Conservation (phyloP, 2,888 invertebrate genomes). For the Mythimna loreyi region DNA sequence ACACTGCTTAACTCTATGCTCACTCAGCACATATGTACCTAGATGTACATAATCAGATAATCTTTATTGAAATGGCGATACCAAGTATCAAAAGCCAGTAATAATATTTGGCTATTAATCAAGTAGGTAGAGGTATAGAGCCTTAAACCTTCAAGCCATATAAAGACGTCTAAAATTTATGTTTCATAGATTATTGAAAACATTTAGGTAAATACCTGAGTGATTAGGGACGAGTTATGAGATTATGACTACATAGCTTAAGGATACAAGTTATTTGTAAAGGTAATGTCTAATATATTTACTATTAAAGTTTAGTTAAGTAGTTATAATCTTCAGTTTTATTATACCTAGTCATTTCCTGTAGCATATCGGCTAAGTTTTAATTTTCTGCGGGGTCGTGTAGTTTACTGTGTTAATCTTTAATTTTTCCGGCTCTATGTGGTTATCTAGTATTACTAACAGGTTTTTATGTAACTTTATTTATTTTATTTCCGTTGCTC, state of each 20-base stretch:
- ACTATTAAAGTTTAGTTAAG: conserved; percentile 32
- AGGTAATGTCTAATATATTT: conserved; percentile 48
- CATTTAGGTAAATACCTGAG: conserved; percentile 60
- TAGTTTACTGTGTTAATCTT: background rate
- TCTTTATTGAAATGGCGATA: conserved; percentile 27
- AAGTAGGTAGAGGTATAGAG: background rate
- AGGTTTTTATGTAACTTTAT: background rate
- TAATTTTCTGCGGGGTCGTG: conserved; percentile 18
- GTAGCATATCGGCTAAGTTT: conserved; percentile 23
- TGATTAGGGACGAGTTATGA: conserved; percentile 58
- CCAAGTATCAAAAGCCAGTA: background rate
- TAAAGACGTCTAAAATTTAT: conserved; percentile 42
- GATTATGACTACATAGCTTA: conserved; percentile 56
- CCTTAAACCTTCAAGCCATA: conserved; percentile 28
- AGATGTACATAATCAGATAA: background rate
- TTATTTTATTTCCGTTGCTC: too few relatives aligned
- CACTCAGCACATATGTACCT: too few relatives aligned
- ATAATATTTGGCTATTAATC: background rate
- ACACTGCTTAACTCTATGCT: too few relatives aligned
- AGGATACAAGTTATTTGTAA: conserved; percentile 45
- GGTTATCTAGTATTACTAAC: background rate
- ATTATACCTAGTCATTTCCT: conserved; percentile 45
- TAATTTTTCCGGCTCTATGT: conserved; percentile 6
- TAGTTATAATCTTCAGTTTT: conserved; percentile 26
- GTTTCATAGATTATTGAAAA: conserved; percentile 39